Conservation (phyloP, 2,888 invertebrate genomes). For the Serrognathus titanus region DNA sequence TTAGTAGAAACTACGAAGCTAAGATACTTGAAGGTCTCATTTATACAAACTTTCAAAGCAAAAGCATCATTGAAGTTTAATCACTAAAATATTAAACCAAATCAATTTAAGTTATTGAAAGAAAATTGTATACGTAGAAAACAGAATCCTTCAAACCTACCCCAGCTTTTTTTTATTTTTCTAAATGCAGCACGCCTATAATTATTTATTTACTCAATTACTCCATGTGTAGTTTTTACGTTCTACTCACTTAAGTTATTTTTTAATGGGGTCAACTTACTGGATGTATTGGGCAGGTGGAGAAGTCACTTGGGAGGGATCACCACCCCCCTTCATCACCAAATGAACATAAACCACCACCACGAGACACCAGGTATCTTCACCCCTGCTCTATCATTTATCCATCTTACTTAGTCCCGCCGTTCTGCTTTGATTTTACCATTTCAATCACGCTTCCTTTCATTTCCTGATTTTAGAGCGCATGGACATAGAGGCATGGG, state of each 20-base stretch:
- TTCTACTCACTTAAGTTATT: conserved; percentile 8
- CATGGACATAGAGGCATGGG: not conserved
- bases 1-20: too few relatives aligned
- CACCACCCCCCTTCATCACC: conserved; percentile 37
- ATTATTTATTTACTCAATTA: not conserved
- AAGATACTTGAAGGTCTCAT: too few relatives aligned
- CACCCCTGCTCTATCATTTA: conserved; percentile 9
- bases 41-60: too few relatives aligned
- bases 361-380: conserved; percentile 36
- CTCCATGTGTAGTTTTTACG: not conserved
- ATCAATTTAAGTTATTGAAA: too few relatives aligned
- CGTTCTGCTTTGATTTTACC: not conserved
- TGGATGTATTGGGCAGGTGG: conserved; percentile 42
- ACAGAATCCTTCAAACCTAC: too few relatives aligned
- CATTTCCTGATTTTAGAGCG: not conserved
- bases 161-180: too few relatives aligned
- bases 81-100: too few relatives aligned
- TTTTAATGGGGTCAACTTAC: conserved; percentile 17
- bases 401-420: not conserved
- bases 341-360: conserved; percentile 43
- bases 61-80: too few relatives aligned
- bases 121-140: too few relatives aligned
- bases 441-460: not conserved
- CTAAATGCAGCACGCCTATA: too few relatives aligned
- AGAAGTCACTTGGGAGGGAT: conserved; percentile 35